phyloP scores from a whole-genome alignment of 1,140 invertebrate genomes.

The Tribolium castaneum region DNA sequence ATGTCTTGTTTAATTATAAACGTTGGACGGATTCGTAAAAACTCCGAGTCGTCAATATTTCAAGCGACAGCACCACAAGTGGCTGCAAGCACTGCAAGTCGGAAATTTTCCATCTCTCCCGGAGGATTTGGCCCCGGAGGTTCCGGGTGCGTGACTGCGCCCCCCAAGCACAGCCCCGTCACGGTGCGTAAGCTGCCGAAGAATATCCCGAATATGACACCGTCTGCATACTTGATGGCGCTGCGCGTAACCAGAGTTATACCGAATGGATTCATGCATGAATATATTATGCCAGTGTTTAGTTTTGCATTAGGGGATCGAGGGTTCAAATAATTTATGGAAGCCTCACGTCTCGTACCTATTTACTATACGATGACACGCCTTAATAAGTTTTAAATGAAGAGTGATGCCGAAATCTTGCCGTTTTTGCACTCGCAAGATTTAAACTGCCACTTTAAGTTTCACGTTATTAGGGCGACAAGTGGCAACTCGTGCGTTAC shows the following conservation, averaged over 20 bases:
- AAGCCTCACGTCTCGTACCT: conserved; percentile 18
- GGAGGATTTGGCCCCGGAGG: conserved; percentile 1
- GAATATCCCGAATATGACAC: conserved; percentile 30
- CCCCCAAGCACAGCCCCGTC: conserved; percentile 12
- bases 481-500: conserved; percentile 11
- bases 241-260: conserved; percentile 13
- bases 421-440: background rate
- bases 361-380: conserved; percentile 6
- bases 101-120: conserved; percentile 6
- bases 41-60: background rate
- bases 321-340: conserved; percentile 13
- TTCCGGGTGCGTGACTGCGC: conserved; percentile 15
- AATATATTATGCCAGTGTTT: conserved; percentile 28
- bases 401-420: background rate
- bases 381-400: conserved; percentile 18
- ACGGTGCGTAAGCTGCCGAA: conserved; percentile 28
- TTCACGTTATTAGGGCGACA: conserved; percentile 6
- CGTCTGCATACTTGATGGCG: conserved; percentile 22
- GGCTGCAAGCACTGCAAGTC: conserved; percentile 8
- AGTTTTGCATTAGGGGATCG: conserved; percentile 13
- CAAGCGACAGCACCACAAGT: background rate
- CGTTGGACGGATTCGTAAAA: conserved; percentile 13
- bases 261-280: conserved; percentile 10
- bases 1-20: background rate
- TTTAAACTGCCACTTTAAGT: conserved; percentile 28